Base-by-base conservation (phyloP, 1,140 invertebrate species). In the Danaus plexippus region DNA sequence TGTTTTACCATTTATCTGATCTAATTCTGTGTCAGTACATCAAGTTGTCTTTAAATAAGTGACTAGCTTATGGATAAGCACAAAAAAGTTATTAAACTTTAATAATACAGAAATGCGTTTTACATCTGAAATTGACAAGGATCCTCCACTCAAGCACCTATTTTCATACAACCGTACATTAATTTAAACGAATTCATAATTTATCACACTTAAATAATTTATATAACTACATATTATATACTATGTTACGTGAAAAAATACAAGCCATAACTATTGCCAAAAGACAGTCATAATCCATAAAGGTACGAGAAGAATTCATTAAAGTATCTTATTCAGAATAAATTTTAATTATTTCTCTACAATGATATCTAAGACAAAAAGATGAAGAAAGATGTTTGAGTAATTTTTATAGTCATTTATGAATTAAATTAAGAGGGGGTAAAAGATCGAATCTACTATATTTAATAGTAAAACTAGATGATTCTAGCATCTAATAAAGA, bases 91-190 rank as follows among this genome's bases (percentile, higher is more conserved):
- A 72, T 65, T 67, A 67, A 60, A 69, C 64, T 73, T 75, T 52
- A 63, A 53, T 47, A 52, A 57, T 54, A 60, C 57, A 60, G 52
- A 53, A 62, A 56, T 61, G 69, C 68, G 69, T 71, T 76, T 73
- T 75, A 81, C 68, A 83, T 71, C 76, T 73, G 57, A 77, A 85
- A 85, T 85, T 85, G 82, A 85, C 82, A 63, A 79, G 66, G 71
- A 76, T 76, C 73, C 58, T 75, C 73, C 64, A 78, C 78, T 71
- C 71, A 84, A 85, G 80, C 80, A 82, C 80, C 80, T 85, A 85
- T 73, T 74, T 79, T 74, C 69, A 77, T 82, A 82, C 77, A 82
- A 82, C 75, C 80, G 70, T 79, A 75, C 72, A 74, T 73, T 78
- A 77, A 61, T 48, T 32, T 32, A 32, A 32, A 61, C 54, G 53